These are phyloP conservation scores for Rhopalosiphum nymphaeae DNA, from an alignment of 2,888 invertebrate species.

Conservation along the genomic window DNA sequence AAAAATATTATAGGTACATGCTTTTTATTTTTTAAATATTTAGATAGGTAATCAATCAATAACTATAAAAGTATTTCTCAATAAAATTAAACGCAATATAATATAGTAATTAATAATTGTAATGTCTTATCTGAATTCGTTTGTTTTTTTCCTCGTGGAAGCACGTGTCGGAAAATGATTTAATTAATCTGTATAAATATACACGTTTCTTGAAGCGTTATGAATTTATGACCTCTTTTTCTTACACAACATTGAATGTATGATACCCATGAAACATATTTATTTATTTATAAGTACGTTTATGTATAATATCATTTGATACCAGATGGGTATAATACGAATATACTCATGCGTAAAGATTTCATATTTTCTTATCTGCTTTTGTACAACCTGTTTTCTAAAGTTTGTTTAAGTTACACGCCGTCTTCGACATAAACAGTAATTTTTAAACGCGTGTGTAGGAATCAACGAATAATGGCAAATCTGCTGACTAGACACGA, in stretches of 20 bases:
- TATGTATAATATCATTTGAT: background rate
- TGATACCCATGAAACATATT: background rate
- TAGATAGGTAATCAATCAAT: background rate
- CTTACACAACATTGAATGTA: background rate
- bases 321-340: background rate
- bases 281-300: background rate
- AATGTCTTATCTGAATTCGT: background rate
- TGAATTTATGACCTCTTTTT: background rate
- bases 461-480: too few species aligned
- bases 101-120: background rate
- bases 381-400: too few species aligned
- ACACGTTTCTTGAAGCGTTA: background rate
- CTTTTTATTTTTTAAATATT: background rate
- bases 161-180: slow-evolving; percentile 10
- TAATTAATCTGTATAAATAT: background rate
- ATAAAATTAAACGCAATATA: background rate
- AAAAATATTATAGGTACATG: background rate
- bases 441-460: too few species aligned
- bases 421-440: too few species aligned
- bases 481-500: too few species aligned
- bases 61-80: background rate
- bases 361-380: too few species aligned
- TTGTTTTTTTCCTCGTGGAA: background rate
- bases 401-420: too few species aligned
- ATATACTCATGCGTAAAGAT: background rate